phyloP scores from a whole-genome alignment of 2,113 vertebrate species.

The Argyrosomus japonicus region DNA sequence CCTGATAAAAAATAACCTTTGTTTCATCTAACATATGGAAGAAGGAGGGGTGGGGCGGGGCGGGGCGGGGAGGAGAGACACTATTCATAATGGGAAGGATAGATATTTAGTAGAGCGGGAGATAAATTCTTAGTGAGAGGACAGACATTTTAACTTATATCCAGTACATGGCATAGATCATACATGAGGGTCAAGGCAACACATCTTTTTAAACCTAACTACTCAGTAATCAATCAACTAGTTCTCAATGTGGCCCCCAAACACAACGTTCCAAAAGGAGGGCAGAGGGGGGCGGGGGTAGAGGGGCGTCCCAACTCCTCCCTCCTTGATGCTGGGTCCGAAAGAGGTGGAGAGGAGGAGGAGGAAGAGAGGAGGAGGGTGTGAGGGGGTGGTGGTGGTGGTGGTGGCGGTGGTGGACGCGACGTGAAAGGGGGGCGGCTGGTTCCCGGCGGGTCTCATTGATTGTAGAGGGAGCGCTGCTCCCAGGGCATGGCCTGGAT shows the following conservation, averaged over 20 bases:
- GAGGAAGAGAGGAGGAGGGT: slow-evolving; percentile 12
- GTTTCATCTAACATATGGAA: slow-evolving; percentile 57
- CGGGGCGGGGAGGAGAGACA: slow-evolving; percentile 8
- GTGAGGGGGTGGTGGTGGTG: neutral
- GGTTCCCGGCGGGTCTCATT: slow-evolving; percentile 65
- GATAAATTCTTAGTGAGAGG: slow-evolving; percentile 57
- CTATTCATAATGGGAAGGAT: slow-evolving; percentile 74
- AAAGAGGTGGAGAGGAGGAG: neutral
- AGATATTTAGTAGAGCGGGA: slow-evolving; percentile 68
- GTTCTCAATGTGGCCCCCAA: slow-evolving; percentile 66
- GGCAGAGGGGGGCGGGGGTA: slow-evolving; percentile 17
- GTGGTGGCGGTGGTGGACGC: slow-evolving; percentile 4
- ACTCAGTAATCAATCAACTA: slow-evolving; percentile 77
- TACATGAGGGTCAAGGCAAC: slow-evolving; percentile 81
- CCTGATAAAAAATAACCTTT: slow-evolving; percentile 60
- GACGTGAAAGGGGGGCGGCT: neutral
- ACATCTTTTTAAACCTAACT: slow-evolving; percentile 79
- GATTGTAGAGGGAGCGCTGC: slow-evolving; percentile 84
- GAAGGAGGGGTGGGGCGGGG: neutral
- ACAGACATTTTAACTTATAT: slow-evolving; percentile 78
- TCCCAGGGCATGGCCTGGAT: slow-evolving; percentile 83
- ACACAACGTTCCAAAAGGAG: slow-evolving; percentile 52
- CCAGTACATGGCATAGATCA: slow-evolving; percentile 80
- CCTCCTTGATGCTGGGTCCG: slow-evolving; percentile 54
- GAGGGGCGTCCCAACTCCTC: slow-evolving; percentile 53